phyloP scores from a whole-genome alignment of 1,140 invertebrate species.

The Hycleus phaleratus region DNA sequence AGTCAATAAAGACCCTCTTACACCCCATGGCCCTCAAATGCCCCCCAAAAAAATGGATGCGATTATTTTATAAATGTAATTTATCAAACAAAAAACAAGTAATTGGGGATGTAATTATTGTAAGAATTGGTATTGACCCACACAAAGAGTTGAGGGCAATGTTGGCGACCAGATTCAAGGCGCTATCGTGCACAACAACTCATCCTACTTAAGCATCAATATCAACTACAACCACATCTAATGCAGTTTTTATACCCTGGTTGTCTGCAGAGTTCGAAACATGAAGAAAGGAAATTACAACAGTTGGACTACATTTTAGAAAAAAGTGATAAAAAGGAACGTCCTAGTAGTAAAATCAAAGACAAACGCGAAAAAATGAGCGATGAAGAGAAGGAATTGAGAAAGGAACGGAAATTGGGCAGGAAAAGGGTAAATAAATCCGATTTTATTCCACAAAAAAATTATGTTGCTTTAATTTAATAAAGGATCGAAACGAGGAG shows the following conservation, averaged over 20 bases:
- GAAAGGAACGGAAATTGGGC: slow-evolving; percentile 67
- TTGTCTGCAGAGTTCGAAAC: slow-evolving; percentile 43
- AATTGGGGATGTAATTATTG: no score
- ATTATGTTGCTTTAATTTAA: neutral
- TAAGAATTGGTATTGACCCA: no score
- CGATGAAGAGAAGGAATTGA: slow-evolving; percentile 61
- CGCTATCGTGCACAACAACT: slow-evolving; percentile 18
- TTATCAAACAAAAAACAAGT: no score
- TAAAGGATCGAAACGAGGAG: slow-evolving; percentile 62
- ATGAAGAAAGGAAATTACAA: slow-evolving; percentile 47
- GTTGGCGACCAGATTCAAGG: slow-evolving; percentile 14
- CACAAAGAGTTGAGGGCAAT: slow-evolving; percentile 15
- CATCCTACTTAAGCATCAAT: neutral
- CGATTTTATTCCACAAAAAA: neutral
- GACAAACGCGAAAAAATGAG: slow-evolving; percentile 46
- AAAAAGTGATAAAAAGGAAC: slow-evolving; percentile 57
- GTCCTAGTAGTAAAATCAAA: slow-evolving; percentile 52
- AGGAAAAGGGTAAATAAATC: slow-evolving; percentile 56
- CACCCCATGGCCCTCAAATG: no score
- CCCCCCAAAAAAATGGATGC: no score
- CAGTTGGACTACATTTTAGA: slow-evolving; percentile 33
- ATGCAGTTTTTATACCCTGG: slow-evolving; percentile 23
- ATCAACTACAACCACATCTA: slow-evolving; percentile 9
- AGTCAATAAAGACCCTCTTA: no score
- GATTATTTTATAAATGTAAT: no score